phyloP scores from a whole-genome alignment of 2,113 vertebrate genomes.

The Dryoscopus gambensis region DNA sequence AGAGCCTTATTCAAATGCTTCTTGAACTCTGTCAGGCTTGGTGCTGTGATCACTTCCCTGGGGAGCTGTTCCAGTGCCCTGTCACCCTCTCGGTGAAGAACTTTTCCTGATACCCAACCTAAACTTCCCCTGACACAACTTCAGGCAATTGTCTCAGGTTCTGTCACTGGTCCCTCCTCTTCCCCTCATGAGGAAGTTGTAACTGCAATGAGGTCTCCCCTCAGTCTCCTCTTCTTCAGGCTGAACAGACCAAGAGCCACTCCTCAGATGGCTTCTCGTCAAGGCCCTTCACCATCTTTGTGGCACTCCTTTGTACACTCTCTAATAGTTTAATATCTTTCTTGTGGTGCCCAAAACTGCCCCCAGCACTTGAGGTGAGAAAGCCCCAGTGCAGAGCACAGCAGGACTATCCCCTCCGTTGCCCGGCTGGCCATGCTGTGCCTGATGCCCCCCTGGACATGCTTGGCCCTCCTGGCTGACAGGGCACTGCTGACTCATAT shows the following conservation, averaged over 20 bases:
- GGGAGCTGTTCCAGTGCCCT: not conserved
- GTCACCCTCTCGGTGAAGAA: fast-evolving
- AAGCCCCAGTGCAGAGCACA: not conserved
- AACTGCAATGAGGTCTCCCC: not conserved
- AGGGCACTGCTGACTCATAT: not conserved
- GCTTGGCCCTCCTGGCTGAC: not conserved
- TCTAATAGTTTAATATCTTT: not conserved
- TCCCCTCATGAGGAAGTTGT: not conserved
- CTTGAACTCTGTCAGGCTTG: not conserved
- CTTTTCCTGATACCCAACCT: not conserved
- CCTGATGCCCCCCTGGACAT: not conserved
- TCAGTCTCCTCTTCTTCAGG: not conserved
- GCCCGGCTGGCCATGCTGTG: fast-evolving
- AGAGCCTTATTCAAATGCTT: not conserved
- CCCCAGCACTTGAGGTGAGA: not conserved
- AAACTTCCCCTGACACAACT: not conserved
- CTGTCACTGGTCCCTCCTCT: not conserved
- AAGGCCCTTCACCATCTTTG: not conserved
- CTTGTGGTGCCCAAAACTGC: not conserved
- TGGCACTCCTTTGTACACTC: not conserved
- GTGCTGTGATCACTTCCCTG: not conserved
- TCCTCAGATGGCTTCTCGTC: not conserved
- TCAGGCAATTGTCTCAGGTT: not conserved
- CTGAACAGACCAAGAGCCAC: not conserved
- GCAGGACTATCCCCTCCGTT: not conserved